Percentiles rank a stretch among this genome's conserved stretches.
Evolutionary conservation across 2,888 invertebrate species (phyloP).

Genomic region (Sphinx pinastri): DNA sequence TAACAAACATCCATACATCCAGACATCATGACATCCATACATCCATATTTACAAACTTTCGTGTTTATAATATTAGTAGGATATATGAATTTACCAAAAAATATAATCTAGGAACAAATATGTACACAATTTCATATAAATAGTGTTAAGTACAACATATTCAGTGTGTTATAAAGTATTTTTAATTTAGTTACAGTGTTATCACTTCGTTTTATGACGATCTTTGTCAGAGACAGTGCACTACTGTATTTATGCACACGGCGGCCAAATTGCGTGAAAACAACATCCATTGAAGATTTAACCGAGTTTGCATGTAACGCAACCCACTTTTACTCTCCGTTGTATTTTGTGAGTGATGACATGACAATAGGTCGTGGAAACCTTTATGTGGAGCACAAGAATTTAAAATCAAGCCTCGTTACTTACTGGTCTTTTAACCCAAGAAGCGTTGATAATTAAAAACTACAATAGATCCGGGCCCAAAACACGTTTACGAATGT

Average conservation of each 20-base stretch:
- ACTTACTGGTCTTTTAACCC: neutral
- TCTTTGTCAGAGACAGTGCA: neutral
- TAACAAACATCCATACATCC: too few species aligned
- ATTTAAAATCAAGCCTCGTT: neutral
- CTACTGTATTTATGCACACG: conserved; percentile 8
- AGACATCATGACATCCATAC: too few species aligned
- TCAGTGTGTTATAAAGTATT: neutral
- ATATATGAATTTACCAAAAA: too few species aligned
- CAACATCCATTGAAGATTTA: conserved; percentile 34
- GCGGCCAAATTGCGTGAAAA: conserved; percentile 29
- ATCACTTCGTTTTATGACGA: neutral
- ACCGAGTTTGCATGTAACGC: conserved; percentile 29
- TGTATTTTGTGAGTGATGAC: conserved; percentile 27
- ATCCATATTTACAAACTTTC: too few species aligned
- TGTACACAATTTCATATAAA: too few species aligned
- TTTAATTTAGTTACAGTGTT: neutral
- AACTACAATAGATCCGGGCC: neutral
- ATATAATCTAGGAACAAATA: too few species aligned
- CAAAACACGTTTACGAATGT: neutral
- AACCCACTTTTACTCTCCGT: conserved; percentile 32
- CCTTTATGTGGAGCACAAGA: conserved; percentile 22
- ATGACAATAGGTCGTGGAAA: conserved; percentile 30
- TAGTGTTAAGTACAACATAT: too few species aligned
- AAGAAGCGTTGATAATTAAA: neutral
- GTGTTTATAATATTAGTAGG: too few species aligned